Conservation (phyloP, 2,113 vertebrate species). For the Pelmatolapia mariae region DNA sequence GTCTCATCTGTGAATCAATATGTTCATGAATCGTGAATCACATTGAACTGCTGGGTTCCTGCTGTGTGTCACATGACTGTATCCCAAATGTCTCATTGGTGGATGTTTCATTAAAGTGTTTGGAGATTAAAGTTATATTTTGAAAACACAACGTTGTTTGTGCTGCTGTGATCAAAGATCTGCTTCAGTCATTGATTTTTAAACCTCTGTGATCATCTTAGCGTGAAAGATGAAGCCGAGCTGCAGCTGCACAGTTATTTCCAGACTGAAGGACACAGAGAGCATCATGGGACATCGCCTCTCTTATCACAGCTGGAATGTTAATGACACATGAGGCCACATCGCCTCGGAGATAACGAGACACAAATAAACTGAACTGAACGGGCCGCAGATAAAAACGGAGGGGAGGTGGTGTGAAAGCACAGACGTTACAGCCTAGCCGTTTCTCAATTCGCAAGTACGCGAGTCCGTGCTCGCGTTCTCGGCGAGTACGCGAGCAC, state of each 20-base stretch:
- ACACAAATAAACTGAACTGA: neutral
- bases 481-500: no score
- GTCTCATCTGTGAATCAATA: neutral
- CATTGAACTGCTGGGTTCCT: neutral
- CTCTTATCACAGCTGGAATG: conserved; percentile 35
- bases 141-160: neutral
- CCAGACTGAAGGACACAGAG: neutral
- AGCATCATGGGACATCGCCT: neutral
- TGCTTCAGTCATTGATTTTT: neutral
- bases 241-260: neutral
- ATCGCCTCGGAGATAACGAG: neutral
- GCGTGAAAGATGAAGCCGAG: neutral
- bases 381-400: neutral
- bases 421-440: neutral
- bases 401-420: neutral
- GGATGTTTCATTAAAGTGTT: neutral
- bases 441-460: no score
- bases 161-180: neutral
- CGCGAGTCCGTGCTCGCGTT: no score
- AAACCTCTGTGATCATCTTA: neutral
- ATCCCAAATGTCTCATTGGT: neutral
- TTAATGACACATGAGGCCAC: neutral
- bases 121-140: neutral
- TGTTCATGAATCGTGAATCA: neutral
- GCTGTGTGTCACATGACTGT: neutral